Evolutionary conservation across 2,113 vertebrate species (phyloP), one percentile per base, ranked within the genome.

Genomic region (Trochalopteron elliotii): DNA sequence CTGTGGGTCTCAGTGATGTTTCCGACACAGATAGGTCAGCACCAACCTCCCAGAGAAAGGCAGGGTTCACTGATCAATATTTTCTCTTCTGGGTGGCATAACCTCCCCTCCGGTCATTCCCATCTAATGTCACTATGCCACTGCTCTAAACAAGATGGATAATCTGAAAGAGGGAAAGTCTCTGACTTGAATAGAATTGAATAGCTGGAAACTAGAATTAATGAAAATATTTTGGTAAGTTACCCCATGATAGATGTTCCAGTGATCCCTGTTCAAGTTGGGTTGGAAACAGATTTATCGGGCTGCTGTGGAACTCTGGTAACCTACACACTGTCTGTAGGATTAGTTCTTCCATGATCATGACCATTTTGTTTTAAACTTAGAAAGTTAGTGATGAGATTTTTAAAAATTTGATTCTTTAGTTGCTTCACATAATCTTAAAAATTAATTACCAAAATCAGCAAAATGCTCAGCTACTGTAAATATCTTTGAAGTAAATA

Each of bases 331-430:
- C 14, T 0, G 0, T 37, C 14, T 42, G 12, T 49, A 77, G 39
- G 20, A 30, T 45, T 83, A 56, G 2, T 61, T 89, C 78, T 82
- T 31, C 12, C 3, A 24, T 28, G 0, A 22, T 49, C 7, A 37
- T 21, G 35, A 72, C 15, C 1, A n/a, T 33, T 52, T 87, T 79
- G 2, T 22, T 63, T 60, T 87, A 55, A 60, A 27, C 1, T 67
- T 67, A n/a, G 14, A 33, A 53, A 61, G 11, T 39, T 0, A 56
- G 2, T 71, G 14, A 40, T 50, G 28, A 50, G 6, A 33, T 57
- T 7, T 74, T 23, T 1, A 0, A 22, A 39, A 39, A 44, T 5
- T 2, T 52, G 8, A 8, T 55, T 50, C 61, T 52, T 47, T 8
- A 12, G 33, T 47, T 39, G 7, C 4, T 44, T 59, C 63, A 27